These are phyloP conservation scores for Melanostoma scalare DNA, from an alignment of 2,888 invertebrate species.

Conservation along the genomic window DNA sequence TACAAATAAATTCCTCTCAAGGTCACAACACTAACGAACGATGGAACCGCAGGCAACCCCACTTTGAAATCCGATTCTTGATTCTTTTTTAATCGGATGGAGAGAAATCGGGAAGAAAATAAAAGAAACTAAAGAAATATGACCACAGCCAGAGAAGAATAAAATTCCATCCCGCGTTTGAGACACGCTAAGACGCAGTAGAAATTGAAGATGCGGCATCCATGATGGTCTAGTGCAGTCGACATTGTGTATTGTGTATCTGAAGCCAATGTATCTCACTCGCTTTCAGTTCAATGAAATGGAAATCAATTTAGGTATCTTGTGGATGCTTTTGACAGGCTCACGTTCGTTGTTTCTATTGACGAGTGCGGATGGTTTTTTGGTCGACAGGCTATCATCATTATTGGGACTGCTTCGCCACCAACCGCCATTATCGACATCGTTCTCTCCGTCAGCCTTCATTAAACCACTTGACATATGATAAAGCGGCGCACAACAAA, in stretches of 20 bases:
- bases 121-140: constrained; percentile 31
- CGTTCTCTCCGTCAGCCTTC: constrained; percentile 54
- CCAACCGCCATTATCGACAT: constrained; percentile 16
- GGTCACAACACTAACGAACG: constrained; percentile 37
- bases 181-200: constrained; percentile 20
- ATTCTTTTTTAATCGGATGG: background rate
- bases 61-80: background rate
- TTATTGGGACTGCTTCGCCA: constrained; percentile 41
- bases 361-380: constrained; percentile 29
- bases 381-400: constrained; percentile 56
- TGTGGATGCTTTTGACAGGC: constrained; percentile 60
- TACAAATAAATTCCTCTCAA: constrained; percentile 54
- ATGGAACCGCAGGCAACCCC: background rate
- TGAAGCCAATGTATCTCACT: background rate
- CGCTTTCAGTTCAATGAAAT: constrained; percentile 47
- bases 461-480: constrained; percentile 66
- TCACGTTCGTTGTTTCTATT: constrained; percentile 27
- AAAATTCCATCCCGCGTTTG: constrained; percentile 51
- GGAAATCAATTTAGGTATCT: constrained; percentile 67
- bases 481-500: constrained; percentile 57
- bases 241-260: too few species aligned
- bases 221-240: background rate
- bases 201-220: constrained; percentile 10
- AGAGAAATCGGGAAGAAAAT: constrained; percentile 38
- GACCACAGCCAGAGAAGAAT: constrained; percentile 22